Conservation (phyloP, 2,113 vertebrate species). For the Calidris pygmaea region DNA sequence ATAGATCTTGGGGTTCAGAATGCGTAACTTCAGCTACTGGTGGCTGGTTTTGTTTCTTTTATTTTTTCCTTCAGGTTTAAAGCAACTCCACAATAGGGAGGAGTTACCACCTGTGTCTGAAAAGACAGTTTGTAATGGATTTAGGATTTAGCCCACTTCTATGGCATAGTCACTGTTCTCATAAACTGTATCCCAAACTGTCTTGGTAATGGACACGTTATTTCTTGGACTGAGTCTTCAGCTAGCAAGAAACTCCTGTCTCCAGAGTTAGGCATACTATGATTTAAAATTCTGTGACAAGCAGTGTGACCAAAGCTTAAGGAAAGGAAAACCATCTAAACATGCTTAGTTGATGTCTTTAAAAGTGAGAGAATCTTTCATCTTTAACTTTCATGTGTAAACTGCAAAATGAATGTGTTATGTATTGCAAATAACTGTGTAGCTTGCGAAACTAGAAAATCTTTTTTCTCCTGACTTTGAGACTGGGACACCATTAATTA, state of each 20-base stretch:
- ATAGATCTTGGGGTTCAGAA: not conserved
- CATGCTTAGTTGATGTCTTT: not conserved
- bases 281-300: not conserved
- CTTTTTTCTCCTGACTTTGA: not conserved
- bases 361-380: not conserved
- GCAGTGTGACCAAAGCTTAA: not conserved
- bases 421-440: not conserved
- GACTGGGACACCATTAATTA: not conserved
- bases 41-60: not conserved
- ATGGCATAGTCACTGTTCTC: not conserved
- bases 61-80: not conserved
- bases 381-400: not conserved
- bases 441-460: not conserved
- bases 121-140: not conserved
- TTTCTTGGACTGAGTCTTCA: not conserved
- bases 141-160: not conserved
- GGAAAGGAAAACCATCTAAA: not conserved
- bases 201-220: not conserved
- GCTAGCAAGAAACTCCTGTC: not conserved
- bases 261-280: not conserved
- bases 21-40: not conserved
- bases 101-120: not conserved
- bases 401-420: not conserved
- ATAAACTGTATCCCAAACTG: not conserved
- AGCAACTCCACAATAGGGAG: not conserved